These are phyloP conservation scores for Epinephelus awoara DNA, from an alignment of 2,797 vertebrate species.

Conservation along the genomic window DNA sequence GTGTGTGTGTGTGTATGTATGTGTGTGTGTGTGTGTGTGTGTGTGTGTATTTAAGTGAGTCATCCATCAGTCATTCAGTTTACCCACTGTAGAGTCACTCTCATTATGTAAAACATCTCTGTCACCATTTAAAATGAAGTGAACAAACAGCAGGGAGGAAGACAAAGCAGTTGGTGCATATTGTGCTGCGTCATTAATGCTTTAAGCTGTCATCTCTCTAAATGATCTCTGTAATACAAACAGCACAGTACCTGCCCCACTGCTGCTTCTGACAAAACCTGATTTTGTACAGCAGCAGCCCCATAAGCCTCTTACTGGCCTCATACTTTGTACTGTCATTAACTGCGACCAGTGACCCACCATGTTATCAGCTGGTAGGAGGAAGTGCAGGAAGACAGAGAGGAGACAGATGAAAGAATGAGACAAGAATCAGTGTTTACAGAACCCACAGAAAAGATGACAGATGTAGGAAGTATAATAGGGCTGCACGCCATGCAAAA, in stretches of 20 bases:
- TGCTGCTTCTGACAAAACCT: constrained; percentile 17
- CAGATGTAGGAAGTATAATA: neutral
- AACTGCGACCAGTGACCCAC: neutral
- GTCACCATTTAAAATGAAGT: neutral
- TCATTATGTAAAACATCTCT: neutral
- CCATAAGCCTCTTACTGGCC: constrained; percentile 47
- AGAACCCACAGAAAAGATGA: neutral
- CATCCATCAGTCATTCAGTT: constrained; percentile 9
- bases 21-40: too few relatives aligned
- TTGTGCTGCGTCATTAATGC: neutral
- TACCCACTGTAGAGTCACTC: neutral
- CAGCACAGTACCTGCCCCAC: neutral
- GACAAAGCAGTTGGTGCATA: neutral
- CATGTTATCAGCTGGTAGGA: constrained; percentile 30
- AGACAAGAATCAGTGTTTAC: constrained; percentile 4
- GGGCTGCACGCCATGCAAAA: too few relatives aligned
- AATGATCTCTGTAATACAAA: constrained; percentile 27
- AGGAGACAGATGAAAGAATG: neutral
- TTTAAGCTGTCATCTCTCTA: constrained; percentile 18
- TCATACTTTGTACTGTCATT: constrained; percentile 33
- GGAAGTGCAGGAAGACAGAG: constrained; percentile 12
- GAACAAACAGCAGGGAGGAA: accelerated
- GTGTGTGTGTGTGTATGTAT: too few relatives aligned
- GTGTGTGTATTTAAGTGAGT: neutral
- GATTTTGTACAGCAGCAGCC: constrained; percentile 31